These are phyloP conservation scores for Bos indicus DNA, from an alignment of 2,113 vertebrate genomes.

Conservation along the genomic window DNA sequence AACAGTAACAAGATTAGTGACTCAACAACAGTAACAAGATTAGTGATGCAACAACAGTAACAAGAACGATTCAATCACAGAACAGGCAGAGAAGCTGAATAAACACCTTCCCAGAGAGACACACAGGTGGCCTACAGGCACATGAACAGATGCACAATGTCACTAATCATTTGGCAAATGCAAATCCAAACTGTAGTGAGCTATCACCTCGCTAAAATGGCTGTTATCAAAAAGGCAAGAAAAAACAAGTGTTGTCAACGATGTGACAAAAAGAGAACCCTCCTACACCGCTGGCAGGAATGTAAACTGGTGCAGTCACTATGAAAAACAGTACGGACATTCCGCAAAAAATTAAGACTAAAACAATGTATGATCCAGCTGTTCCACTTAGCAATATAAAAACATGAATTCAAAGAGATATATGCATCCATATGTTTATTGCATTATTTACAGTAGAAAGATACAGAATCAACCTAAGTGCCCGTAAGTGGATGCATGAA, in stretches of 20 bases:
- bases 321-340: background rate
- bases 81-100: background rate
- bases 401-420: background rate
- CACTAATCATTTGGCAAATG: background rate
- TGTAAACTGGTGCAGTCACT: background rate
- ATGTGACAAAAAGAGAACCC: background rate
- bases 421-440: background rate
- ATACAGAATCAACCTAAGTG: background rate
- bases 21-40: background rate
- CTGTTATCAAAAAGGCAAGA: background rate
- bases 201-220: background rate
- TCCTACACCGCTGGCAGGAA: background rate
- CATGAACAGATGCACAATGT: no score
- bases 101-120: background rate
- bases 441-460: background rate
- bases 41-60: background rate
- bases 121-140: background rate
- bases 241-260: background rate
- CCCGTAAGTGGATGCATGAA: background rate
- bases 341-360: background rate
- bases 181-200: background rate
- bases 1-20: background rate
- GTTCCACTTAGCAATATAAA: background rate
- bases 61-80: background rate
- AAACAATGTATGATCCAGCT: background rate